Evolutionary conservation across 2,113 vertebrate species (phyloP), one percentile per base, ranked within the genome.

Genomic region (Elephas maximus): DNA sequence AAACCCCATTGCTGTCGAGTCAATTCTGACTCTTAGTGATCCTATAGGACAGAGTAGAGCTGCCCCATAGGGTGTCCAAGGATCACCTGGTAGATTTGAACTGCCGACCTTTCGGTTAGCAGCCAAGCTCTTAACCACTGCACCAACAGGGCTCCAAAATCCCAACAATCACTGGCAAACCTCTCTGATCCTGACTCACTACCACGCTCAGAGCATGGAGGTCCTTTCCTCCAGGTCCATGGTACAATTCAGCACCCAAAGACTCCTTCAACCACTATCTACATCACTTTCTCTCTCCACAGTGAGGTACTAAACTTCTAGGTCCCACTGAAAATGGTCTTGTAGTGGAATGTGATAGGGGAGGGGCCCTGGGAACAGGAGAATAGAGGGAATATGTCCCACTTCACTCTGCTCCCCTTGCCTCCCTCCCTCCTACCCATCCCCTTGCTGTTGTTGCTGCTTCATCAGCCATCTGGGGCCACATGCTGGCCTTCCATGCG

Each of bases 381-480:
- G 62, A 74, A 12, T 60, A 15, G 78, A 97, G 76, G 94, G 73
- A 93, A 91, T 23, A 8, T n/a, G 5, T 95, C 86, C 88, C 85
- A 82, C 65, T 48, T 5, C 41, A 89, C 78, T 90, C 93, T 92
- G 88, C 87, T 96, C 95, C 57, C 48, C 51, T 97, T 97, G 96
- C 91, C 93, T 97, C n/a, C 71, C 12, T 71, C 73, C n/a, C 20
- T 73, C 23, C 65, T 78, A 12, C 26, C n/a, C 79, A 57, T 78
- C 60, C 63, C 78, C 67, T 73, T 71, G 33, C 84, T 95, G 48
- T 5, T 8, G 18, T 89, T n/a, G 0, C 69, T 92, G 95, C 91
- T 96, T 94, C 78, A 71, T 88, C 67, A 1, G 97, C 95, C 82
- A 81, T 95, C 96, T 93, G 93, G 92, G 97, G 98, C 98, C 98